Evolutionary conservation across 2,888 invertebrate genomes (phyloP).

Genomic region (Chromoteleia sp.): DNA sequence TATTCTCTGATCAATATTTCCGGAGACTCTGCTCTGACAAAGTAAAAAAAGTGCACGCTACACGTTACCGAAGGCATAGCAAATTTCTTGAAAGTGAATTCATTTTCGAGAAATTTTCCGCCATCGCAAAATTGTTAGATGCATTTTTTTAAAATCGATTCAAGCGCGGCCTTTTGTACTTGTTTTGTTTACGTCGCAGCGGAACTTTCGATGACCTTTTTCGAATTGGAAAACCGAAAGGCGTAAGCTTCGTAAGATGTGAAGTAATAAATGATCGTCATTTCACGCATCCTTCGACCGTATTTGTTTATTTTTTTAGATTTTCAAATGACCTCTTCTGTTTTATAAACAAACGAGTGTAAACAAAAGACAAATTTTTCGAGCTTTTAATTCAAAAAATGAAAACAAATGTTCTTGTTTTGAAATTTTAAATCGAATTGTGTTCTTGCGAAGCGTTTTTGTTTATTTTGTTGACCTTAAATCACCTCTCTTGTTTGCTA

Average conservation of each 20-base stretch:
- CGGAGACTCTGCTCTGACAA: slow-evolving; percentile 52
- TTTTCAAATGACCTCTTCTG: no score
- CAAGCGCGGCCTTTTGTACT: slow-evolving; percentile 1
- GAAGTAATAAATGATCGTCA: not conserved
- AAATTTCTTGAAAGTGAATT: slow-evolving; percentile 58
- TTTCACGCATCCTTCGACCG: not conserved
- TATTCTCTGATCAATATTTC: slow-evolving; percentile 58
- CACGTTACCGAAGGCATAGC: slow-evolving; percentile 46
- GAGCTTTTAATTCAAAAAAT: no score
- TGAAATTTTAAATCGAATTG: no score
- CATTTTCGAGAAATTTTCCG: slow-evolving; percentile 41
- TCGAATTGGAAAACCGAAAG: slow-evolving; percentile 3
- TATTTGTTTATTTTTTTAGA: no score
- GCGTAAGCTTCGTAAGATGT: slow-evolving; percentile 1
- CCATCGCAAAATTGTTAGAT: slow-evolving; percentile 31
- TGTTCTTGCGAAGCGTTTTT: no score
- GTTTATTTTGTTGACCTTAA: not conserved
- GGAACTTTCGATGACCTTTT: slow-evolving; percentile 30
- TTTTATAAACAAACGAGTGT: no score
- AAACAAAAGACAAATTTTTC: no score
- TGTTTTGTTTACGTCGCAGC: slow-evolving; percentile 33
- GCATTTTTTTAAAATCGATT: slow-evolving; percentile 32
- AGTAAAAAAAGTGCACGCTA: slow-evolving; percentile 44
- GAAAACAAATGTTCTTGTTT: no score
- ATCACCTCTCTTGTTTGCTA: not conserved